A percentile compares a stretch with the other conserved stretches of the same genome.
Evolutionary conservation across 2,888 invertebrate genomes (phyloP).

Genomic region (Oscheius onirici): DNA sequence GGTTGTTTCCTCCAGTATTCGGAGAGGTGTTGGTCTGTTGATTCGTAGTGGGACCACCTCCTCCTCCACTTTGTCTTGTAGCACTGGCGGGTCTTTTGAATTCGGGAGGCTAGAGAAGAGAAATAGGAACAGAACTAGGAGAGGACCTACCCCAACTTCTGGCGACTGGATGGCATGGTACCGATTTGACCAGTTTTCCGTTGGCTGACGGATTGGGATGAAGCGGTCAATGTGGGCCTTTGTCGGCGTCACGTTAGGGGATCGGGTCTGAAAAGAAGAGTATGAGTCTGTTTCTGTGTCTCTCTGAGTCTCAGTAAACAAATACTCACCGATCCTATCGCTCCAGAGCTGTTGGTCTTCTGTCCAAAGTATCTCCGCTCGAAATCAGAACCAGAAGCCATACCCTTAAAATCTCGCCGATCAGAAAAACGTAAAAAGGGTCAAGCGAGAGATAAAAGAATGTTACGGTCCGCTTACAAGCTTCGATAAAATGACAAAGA

Average conservation of each 20-base stretch:
- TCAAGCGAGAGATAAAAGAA: no score
- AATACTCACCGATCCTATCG: constrained; percentile 15
- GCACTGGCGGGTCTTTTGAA: constrained; percentile 24
- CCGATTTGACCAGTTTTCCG: constrained; percentile 67
- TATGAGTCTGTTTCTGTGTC: no score
- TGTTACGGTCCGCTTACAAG: no score
- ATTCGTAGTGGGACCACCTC: background rate
- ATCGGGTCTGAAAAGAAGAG: constrained; percentile 69
- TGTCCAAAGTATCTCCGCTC: constrained; percentile 46
- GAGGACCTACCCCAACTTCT: constrained; percentile 3
- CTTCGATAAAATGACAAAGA: no score
- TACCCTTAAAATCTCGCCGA: background rate
- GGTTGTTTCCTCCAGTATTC: background rate
- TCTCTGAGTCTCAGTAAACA: constrained; percentile 28
- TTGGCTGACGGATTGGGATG: constrained; percentile 66
- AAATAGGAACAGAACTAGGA: background rate
- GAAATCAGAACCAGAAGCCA: constrained; percentile 17
- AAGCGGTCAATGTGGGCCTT: constrained; percentile 63
- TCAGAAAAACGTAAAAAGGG: no score
- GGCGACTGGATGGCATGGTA: constrained; percentile 45
- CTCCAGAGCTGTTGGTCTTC: constrained; percentile 33
- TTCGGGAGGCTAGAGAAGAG: background rate
- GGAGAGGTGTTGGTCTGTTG: background rate
- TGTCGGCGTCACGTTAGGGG: constrained; percentile 72
- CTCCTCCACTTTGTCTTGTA: background rate